Conservation (phyloP, 2,113 vertebrate genomes). For the Bujurquina vittata region DNA sequence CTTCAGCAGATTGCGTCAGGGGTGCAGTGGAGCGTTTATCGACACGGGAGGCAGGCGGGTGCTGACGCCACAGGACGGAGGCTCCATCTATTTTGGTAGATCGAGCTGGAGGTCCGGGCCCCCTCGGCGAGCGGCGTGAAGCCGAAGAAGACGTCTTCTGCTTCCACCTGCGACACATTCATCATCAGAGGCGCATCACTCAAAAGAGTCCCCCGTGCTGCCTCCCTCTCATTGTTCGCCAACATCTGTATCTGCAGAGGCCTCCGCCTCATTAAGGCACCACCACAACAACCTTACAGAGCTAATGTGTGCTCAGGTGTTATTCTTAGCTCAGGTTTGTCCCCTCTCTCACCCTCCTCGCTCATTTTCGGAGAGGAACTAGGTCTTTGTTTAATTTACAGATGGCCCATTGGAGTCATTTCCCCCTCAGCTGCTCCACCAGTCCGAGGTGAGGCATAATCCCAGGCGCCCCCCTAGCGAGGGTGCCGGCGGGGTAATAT, state of each 20-base stretch:
- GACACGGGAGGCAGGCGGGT: constrained; percentile 32
- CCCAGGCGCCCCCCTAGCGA: constrained; percentile 69
- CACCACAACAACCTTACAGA: constrained; percentile 1
- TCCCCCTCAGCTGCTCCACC: constrained; percentile 25
- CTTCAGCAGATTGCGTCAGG: constrained; percentile 31
- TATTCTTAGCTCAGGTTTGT: constrained; percentile 43
- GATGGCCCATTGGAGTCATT: constrained; percentile 55
- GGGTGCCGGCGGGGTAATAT: constrained; percentile 75
- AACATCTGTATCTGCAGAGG: constrained; percentile 31
- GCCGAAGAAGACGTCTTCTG: constrained; percentile 9
- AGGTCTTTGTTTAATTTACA: constrained; percentile 69
- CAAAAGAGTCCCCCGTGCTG: constrained; percentile 33
- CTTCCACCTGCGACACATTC: constrained; percentile 58
- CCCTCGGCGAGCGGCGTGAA: constrained; percentile 14
- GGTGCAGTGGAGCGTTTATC: constrained; percentile 20
- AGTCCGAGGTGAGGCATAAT: constrained; percentile 46
- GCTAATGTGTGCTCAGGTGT: constrained; percentile 43
- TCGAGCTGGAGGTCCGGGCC: constrained; percentile 37
- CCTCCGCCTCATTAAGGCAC: constrained; percentile 54
- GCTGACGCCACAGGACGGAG: constrained; percentile 40
- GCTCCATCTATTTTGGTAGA: constrained; percentile 45
- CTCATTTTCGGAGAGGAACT: constrained; percentile 50
- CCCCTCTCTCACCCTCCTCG: not conserved
- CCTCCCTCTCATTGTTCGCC: constrained; percentile 1
- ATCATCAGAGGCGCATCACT: constrained; percentile 52